Percentiles rank a stretch among this genome's conserved stretches.
These are phyloP conservation scores for Rousettus madagascariensis DNA, from an alignment of 2,797 vertebrate genomes.

Conservation along the genomic window DNA sequence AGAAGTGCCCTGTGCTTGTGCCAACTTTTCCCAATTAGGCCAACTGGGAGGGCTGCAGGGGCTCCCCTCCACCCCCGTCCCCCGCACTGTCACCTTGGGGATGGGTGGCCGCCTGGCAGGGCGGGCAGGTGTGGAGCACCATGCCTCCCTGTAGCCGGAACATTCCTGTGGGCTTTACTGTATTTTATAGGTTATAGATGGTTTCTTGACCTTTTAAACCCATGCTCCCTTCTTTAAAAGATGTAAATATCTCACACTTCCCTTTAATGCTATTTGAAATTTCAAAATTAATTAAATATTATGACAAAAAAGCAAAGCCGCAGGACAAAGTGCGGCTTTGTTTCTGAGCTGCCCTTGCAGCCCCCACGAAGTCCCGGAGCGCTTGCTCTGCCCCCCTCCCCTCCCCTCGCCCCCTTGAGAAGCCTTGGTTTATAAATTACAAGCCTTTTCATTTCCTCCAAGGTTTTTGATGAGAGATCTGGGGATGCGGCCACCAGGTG, in stretches of 20 bases:
- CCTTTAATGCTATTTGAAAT: slow-evolving; percentile 59
- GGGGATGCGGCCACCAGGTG: slow-evolving; percentile 72
- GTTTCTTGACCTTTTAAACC: not conserved
- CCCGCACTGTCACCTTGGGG: not conserved
- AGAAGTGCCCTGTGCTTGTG: not conserved
- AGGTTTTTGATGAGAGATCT: slow-evolving; percentile 65
- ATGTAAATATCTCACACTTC: slow-evolving; percentile 34
- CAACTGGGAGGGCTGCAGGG: fast-evolving
- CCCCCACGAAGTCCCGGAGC: not conserved
- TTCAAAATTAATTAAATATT: slow-evolving; percentile 66
- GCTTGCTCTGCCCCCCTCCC: too few relatives aligned
- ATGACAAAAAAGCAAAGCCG: slow-evolving; percentile 40
- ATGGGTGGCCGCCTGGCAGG: not conserved
- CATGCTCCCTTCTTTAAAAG: not conserved
- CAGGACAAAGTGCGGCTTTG: slow-evolving; percentile 60
- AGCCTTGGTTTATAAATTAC: slow-evolving; percentile 55
- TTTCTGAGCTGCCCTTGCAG: not conserved
- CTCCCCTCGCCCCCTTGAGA: not conserved
- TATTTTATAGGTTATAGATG: not conserved
- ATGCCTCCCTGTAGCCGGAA: not conserved
- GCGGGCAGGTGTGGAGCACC: fast-evolving
- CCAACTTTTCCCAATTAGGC: slow-evolving; percentile 33
- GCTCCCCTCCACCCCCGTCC: too few relatives aligned
- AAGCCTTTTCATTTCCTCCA: slow-evolving; percentile 77
- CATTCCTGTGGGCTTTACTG: not conserved